These are phyloP conservation scores for Popillia japonica DNA, from an alignment of 1,140 invertebrate species.

Conservation along the genomic window DNA sequence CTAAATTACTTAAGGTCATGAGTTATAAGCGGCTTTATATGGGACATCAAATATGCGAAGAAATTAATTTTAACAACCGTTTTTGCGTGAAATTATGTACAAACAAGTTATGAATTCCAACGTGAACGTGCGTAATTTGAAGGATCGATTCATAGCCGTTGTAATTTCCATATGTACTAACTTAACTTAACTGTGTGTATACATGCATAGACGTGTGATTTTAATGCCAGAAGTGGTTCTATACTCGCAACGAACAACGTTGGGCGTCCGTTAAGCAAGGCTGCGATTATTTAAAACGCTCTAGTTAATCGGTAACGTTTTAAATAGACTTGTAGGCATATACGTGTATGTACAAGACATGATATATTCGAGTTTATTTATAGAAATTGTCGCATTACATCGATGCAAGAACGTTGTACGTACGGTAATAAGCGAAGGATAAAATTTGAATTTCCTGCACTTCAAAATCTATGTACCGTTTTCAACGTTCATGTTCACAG, in stretches of 20 bases:
- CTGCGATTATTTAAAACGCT: slow-evolving; percentile 14
- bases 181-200: not conserved
- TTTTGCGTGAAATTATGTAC: not conserved
- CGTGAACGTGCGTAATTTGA: not conserved
- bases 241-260: not conserved
- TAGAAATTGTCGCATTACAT: slow-evolving; percentile 15
- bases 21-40: no score
- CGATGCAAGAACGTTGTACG: not conserved
- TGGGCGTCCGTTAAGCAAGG: not conserved
- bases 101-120: not conserved
- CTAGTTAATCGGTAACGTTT: slow-evolving; percentile 18
- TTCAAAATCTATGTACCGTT: not conserved
- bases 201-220: not conserved
- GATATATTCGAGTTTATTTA: slow-evolving; percentile 5
- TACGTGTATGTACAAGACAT: not conserved
- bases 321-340: not conserved
- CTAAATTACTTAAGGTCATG: no score
- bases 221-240: slow-evolving; percentile 18
- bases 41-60: no score
- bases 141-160: not conserved
- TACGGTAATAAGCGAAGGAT: not conserved
- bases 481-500: not conserved
- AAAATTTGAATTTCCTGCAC: not conserved
- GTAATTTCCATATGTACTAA: not conserved
- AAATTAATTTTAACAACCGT: not conserved